Conservation (phyloP, 2,797 vertebrate genomes). For the Diplodus sargus region DNA sequence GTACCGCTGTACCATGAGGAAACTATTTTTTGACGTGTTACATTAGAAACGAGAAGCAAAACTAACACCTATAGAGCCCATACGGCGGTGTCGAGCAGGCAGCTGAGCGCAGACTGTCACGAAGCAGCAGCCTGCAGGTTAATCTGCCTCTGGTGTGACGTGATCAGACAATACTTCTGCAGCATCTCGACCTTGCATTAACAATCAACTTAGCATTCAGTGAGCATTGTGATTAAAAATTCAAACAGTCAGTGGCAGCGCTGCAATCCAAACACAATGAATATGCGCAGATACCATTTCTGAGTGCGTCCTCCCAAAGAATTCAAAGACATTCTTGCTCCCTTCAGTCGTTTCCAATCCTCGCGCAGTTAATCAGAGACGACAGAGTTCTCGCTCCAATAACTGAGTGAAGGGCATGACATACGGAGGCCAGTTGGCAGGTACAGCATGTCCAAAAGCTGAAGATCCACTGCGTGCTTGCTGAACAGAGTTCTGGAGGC, state of each 20-base stretch:
- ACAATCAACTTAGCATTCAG: not conserved
- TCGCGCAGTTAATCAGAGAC: constrained; percentile 12
- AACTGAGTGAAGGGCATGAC: constrained; percentile 43
- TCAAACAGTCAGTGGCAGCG: not conserved
- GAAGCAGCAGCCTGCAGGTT: not conserved
- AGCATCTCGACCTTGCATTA: not conserved
- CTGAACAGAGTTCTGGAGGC: constrained; percentile 46
- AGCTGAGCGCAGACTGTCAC: not conserved
- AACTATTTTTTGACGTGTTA: not conserved
- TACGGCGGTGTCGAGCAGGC: not conserved
- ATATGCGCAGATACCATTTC: not conserved
- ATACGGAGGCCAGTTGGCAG: constrained; percentile 57
- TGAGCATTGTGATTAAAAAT: not conserved
- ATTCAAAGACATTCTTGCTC: not conserved
- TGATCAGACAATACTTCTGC: not conserved
- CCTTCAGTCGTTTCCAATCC: constrained; percentile 21
- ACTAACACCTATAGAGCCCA: not conserved
- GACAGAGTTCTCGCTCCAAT: constrained; percentile 17
- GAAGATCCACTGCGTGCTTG: constrained; percentile 29
- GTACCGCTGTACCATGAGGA: too few relatives aligned
- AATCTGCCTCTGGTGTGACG: too few relatives aligned
- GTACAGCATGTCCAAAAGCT: constrained; percentile 47
- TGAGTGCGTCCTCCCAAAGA: constrained; percentile 3
- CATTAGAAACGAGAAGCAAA: constrained; percentile 5
- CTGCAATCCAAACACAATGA: not conserved